Percentiles rank a stretch among this genome's conserved stretches.
Evolutionary conservation across 2,888 invertebrate species (phyloP).

Genomic region (Margaritifera margaritifera): DNA sequence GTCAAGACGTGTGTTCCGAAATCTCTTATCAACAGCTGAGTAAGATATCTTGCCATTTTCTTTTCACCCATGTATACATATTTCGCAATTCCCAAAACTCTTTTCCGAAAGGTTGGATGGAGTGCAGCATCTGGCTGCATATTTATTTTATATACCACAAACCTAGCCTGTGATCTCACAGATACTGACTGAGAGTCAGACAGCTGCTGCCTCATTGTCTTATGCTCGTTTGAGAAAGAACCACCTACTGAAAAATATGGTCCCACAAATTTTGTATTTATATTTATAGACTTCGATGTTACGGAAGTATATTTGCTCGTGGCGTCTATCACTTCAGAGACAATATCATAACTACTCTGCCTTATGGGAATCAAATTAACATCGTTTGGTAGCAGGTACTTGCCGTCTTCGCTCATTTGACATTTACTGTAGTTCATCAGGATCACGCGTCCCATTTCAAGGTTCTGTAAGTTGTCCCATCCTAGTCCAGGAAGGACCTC

Average conservation of each 20-base stretch:
- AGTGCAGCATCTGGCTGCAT: slow-evolving; percentile 19
- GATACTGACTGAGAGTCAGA: slow-evolving; percentile 7
- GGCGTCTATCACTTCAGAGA: slow-evolving; percentile 15
- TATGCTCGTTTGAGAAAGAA: slow-evolving; percentile 17
- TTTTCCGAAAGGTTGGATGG: slow-evolving; percentile 12
- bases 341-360: slow-evolving; percentile 9
- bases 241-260: slow-evolving; percentile 8
- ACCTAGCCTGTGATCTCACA: slow-evolving; percentile 15
- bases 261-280: slow-evolving; percentile 1
- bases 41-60: slow-evolving; percentile 11
- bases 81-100: slow-evolving; percentile 21
- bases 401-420: slow-evolving; percentile 12
- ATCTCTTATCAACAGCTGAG: slow-evolving; percentile 26
- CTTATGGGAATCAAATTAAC: slow-evolving; percentile 11
- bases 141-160: slow-evolving; percentile 6
- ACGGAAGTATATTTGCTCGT: slow-evolving; percentile 12
- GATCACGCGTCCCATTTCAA: slow-evolving; percentile 13
- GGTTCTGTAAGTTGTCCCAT: slow-evolving; percentile 23
- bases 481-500: slow-evolving; percentile 23
- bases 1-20: slow-evolving; percentile 29
- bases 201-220: slow-evolving; percentile 13
- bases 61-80: slow-evolving; percentile 11
- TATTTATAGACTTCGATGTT: slow-evolving; percentile 21
- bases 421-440: slow-evolving; percentile 12
- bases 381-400: slow-evolving; percentile 18